Conservation (phyloP, 2,113 vertebrate genomes). For the Lates calcarifer region DNA sequence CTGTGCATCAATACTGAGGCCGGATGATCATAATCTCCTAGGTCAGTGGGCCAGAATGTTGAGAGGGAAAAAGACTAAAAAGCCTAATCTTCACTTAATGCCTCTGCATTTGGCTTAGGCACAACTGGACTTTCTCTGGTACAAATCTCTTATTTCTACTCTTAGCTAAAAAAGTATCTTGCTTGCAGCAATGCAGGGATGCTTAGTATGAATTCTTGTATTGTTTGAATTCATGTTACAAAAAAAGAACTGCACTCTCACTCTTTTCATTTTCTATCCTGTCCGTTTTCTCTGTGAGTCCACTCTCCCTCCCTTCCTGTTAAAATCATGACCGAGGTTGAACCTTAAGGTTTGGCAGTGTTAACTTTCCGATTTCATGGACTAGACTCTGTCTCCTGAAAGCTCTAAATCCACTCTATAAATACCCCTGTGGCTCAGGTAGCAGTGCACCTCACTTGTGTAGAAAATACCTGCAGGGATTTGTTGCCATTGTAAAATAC, state of each 20-base stretch:
- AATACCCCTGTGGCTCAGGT: conserved; percentile 11
- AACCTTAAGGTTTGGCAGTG: conserved; percentile 23
- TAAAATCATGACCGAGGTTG: conserved; percentile 8
- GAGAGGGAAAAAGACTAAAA: conserved; percentile 5
- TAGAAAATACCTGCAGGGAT: background rate
- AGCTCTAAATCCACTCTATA: conserved; percentile 47
- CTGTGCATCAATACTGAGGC: conserved; percentile 14
- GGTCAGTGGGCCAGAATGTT: conserved; percentile 53
- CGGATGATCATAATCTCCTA: conserved; percentile 62
- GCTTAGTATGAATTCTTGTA: background rate
- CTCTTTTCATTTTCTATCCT: background rate
- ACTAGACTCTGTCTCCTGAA: conserved; percentile 15
- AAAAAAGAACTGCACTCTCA: conserved; percentile 7
- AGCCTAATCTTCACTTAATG: conserved; percentile 45
- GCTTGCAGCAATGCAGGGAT: background rate
- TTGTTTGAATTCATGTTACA: conserved; percentile 23
- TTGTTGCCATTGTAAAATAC: background rate
- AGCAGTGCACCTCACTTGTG: background rate
- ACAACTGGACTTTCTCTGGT: conserved; percentile 9
- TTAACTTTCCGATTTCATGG: background rate
- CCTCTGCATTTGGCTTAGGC: conserved; percentile 15
- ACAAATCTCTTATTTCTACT: background rate
- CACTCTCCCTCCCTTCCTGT: background rate
- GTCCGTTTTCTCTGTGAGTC: background rate
- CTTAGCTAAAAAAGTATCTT: background rate